phyloP scores from a whole-genome alignment of 2,888 invertebrate genomes.

The Argyresthia albistria region DNA sequence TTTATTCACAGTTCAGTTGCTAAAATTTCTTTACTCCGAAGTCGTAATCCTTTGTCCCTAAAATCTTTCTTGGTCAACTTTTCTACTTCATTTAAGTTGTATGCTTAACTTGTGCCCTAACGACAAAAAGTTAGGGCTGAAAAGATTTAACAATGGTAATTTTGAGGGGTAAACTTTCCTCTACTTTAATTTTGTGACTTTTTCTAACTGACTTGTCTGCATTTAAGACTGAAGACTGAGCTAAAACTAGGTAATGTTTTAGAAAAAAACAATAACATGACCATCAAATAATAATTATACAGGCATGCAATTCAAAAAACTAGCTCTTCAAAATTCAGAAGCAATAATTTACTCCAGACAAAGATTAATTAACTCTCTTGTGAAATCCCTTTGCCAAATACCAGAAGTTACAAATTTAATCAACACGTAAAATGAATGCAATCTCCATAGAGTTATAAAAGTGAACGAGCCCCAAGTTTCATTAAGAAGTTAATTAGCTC shows the following conservation, averaged over 20 bases:
- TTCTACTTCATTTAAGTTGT: slow-evolving; percentile 70
- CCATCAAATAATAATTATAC: background rate
- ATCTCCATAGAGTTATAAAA: slow-evolving; percentile 47
- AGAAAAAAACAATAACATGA: no score
- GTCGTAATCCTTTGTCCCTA: slow-evolving; percentile 2
- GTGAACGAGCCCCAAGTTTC: slow-evolving; percentile 47
- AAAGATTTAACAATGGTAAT: slow-evolving; percentile 70
- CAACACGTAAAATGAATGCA: slow-evolving; percentile 22
- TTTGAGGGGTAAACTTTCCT: slow-evolving; percentile 45
- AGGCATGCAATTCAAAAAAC: background rate
- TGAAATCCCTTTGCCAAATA: background rate
- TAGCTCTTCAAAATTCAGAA: background rate
- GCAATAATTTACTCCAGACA: background rate
- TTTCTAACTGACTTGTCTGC: slow-evolving; percentile 30
- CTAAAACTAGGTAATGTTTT: background rate
- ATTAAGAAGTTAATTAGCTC: slow-evolving; percentile 64
- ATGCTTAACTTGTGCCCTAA: slow-evolving; percentile 65
- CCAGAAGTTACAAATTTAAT: slow-evolving; percentile 15
- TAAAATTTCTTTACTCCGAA: background rate
- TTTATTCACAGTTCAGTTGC: no score
- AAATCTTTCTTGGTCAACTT: slow-evolving; percentile 55
- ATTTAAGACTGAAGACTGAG: background rate
- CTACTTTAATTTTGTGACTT: slow-evolving; percentile 40
- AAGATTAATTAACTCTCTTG: background rate
- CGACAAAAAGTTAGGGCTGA: slow-evolving; percentile 57